Base-by-base conservation (phyloP, 2,113 vertebrate species). In the Mesoclemmys tuberculata region DNA sequence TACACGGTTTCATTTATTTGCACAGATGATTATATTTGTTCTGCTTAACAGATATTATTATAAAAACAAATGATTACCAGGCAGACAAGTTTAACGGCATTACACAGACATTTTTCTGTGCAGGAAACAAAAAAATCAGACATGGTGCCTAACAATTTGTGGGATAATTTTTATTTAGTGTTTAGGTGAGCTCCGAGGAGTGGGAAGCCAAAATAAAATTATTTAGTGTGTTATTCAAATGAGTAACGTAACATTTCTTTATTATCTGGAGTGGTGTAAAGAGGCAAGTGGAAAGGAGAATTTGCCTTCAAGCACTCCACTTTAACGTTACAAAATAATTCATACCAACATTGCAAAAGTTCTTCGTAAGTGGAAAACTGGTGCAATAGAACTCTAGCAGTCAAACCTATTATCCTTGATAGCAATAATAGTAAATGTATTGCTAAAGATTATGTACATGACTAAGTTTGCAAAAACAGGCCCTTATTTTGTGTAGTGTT, bases 161-260 rank as follows among this genome's bases (percentile, higher is more conserved):
- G 61, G 16, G 8, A 16, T 64, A 64, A 19, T 64, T n/a, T n/a
- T 64, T 64, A 64, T 64, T 64, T 64, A 64, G 31, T 35, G 6
- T 12, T 64, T 64, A 64, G 29, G 10, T 13, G 74, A 1, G 2
- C 21, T 2, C 1, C 1, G 26, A 35, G 13, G 44, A 5, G 3
- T 3, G 21, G 2, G 4, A 1, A 52, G 35, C 8, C 31, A 10
- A 38, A 74, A 26, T 74, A 29, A 14, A n/a, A 64, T 64, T 35
- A 61, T 61, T 61, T 61, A 35, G 61, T 64, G 31, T n/a, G 31
- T n/a, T 35, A n/a, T n/a, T 64, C 61, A 64, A 64, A 64, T 64
- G 61, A 64, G 31, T 64, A n/a, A 64, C 16, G 2, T n/a, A n/a
- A n/a, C 58, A 35, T n/a, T 29, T 64, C 61, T 64, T 35, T 64